A percentile compares a stretch with the other conserved stretches of the same genome.
Conservation (phyloP, 2,888 invertebrate species). For the Punctoribates punctum region DNA sequence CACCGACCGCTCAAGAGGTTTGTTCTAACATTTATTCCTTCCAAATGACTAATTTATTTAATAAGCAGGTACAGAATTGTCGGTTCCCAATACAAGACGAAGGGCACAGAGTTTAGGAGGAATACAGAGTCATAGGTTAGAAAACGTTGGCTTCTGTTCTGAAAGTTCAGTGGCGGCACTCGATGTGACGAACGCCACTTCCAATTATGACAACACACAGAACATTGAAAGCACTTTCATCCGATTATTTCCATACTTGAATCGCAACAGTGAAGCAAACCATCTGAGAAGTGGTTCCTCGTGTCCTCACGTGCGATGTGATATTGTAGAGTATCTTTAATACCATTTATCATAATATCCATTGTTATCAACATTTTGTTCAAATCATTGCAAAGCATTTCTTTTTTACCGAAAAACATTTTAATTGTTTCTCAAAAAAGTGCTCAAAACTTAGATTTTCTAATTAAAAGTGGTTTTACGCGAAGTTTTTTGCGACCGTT, state of each 20-base stretch:
- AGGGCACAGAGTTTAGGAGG: slow-evolving; percentile 43
- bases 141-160: not conserved
- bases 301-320: slow-evolving; percentile 90
- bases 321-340: slow-evolving; percentile 86
- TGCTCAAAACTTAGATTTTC: not conserved
- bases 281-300: slow-evolving; percentile 56
- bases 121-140: slow-evolving; percentile 25
- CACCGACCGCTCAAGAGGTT: slow-evolving; percentile 43
- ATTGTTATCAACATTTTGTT: not conserved
- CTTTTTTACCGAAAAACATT: not conserved
- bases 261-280: slow-evolving; percentile 34
- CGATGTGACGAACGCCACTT: slow-evolving; percentile 46
- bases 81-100: not conserved
- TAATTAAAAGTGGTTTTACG: not conserved
- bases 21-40: not conserved
- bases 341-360: not conserved
- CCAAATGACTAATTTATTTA: not conserved
- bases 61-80: not conserved
- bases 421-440: slow-evolving; percentile 8
- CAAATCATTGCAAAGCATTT: not conserved
- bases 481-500: not conserved
- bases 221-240: slow-evolving; percentile 27
- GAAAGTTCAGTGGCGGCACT: slow-evolving; percentile 44
- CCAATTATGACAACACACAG: slow-evolving; percentile 42
- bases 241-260: slow-evolving; percentile 22